A percentile compares a stretch with the other conserved stretches of the same genome.
These are phyloP conservation scores for Lordiphosa stackelbergi DNA, from an alignment of 1,140 invertebrate species.

Conservation along the genomic window DNA sequence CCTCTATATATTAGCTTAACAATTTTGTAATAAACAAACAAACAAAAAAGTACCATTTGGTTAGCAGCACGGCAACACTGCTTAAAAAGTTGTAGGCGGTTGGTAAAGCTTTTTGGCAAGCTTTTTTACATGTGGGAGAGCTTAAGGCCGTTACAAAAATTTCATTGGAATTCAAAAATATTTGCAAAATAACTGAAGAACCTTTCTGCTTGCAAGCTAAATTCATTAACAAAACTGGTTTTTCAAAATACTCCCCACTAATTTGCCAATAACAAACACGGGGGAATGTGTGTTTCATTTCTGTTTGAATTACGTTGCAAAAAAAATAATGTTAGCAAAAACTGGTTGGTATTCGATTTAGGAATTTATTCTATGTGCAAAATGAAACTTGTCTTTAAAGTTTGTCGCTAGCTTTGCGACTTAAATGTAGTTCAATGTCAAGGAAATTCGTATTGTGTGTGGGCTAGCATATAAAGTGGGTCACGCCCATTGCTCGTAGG, in stretches of 20 bases:
- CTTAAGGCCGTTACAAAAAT: conserved; percentile 1
- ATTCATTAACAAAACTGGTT: too few relatives aligned
- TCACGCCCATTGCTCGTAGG: conserved; percentile 19
- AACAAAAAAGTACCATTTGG: too few relatives aligned
- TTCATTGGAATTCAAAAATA: neutral
- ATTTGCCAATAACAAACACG: too few relatives aligned
- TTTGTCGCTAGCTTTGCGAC: conserved; percentile 3
- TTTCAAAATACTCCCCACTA: too few relatives aligned
- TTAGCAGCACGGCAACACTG: conserved; percentile 50
- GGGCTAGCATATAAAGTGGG: conserved; percentile 10
- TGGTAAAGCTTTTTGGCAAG: conserved; percentile 30
- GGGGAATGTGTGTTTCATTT: too few relatives aligned
- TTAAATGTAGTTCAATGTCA: conserved; percentile 67
- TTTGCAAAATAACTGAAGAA: too few relatives aligned
- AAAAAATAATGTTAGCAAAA: too few relatives aligned
- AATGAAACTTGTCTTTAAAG: conserved; percentile 24
- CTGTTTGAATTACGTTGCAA: too few relatives aligned
- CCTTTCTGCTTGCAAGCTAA: too few relatives aligned
- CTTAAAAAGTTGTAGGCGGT: neutral
- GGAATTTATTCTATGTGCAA: conserved; percentile 49
- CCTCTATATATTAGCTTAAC: too few relatives aligned
- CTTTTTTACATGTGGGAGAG: conserved; percentile 14
- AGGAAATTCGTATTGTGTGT: conserved; percentile 42
- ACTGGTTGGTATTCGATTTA: conserved; percentile 46
- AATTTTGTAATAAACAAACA: too few relatives aligned